Evolutionary conservation across 2,797 vertebrate species (phyloP).

Genomic region (Novumbra hubbsi): DNA sequence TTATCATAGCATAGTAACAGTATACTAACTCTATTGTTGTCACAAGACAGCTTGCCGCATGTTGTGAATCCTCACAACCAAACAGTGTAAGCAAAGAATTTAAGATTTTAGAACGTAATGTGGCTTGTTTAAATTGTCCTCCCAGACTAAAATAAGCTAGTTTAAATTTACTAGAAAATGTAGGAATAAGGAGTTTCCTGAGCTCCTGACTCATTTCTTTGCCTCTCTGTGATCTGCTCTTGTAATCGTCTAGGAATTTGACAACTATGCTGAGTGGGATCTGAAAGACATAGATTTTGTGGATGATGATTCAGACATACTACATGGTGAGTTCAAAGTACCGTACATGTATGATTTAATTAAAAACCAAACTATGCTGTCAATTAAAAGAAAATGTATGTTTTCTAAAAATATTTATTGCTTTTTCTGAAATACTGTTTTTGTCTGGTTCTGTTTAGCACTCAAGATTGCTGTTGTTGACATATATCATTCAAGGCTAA

Average conservation of each 20-base stretch:
- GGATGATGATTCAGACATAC: constrained; percentile 96
- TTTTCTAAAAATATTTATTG: not conserved
- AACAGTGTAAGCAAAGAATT: too few relatives aligned
- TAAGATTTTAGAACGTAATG: too few relatives aligned
- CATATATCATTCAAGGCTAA: constrained; percentile 97
- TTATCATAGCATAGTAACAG: too few relatives aligned
- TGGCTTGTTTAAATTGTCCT: too few relatives aligned
- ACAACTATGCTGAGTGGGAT: constrained; percentile 99
- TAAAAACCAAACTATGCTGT: not conserved
- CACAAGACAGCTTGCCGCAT: too few relatives aligned
- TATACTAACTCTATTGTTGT: too few relatives aligned
- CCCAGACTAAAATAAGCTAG: too few relatives aligned
- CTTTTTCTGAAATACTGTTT: not conserved
- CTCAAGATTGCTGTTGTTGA: constrained; percentile 97
- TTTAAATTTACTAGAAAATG: too few relatives aligned
- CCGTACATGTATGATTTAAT: not conserved
- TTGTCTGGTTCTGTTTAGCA: constrained; percentile 71
- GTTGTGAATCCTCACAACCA: too few relatives aligned
- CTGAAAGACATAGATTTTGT: constrained; percentile 99
- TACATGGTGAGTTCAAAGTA: constrained; percentile 80
- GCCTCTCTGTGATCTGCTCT: not conserved
- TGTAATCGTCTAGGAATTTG: constrained; percentile 84
- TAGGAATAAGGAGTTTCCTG: too few relatives aligned
- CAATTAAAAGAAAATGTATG: not conserved
- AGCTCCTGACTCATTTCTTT: not conserved